A percentile compares a stretch with the other conserved stretches of the same genome.
Evolutionary conservation across 2,888 invertebrate species (phyloP).

Genomic region (Phortica okadai): DNA sequence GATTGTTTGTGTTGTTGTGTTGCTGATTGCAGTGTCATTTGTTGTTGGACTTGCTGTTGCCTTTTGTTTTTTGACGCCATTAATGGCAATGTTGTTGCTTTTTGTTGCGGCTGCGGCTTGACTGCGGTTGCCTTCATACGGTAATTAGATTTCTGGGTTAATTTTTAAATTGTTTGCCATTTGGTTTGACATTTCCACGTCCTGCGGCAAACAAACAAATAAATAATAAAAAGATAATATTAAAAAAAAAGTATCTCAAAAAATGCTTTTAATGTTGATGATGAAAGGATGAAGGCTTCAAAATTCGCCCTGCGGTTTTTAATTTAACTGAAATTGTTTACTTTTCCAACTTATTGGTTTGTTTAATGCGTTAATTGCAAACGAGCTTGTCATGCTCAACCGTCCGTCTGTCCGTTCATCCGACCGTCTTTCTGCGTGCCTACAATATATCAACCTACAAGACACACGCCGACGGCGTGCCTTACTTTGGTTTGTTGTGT

Average conservation of each 20-base stretch:
- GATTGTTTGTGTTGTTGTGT: background rate
- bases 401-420: too few relatives aligned
- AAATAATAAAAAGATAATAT: background rate
- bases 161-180: slow-evolving; percentile 58
- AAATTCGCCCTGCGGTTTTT: background rate
- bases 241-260: background rate
- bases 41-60: slow-evolving; percentile 29
- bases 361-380: background rate
- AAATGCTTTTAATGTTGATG: slow-evolving; percentile 2
- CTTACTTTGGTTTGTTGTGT: too few relatives aligned
- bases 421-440: too few relatives aligned
- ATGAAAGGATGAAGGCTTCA: background rate
- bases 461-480: too few relatives aligned
- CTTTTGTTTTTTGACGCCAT: background rate
- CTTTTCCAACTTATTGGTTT: slow-evolving; percentile 11
- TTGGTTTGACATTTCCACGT: slow-evolving; percentile 32
- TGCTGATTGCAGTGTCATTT: background rate
- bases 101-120: background rate
- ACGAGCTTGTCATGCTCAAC: background rate
- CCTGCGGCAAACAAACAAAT: slow-evolving; percentile 25
- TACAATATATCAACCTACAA: too few relatives aligned
- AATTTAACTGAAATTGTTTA: slow-evolving; percentile 23
- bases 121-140: slow-evolving; percentile 45
- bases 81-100: slow-evolving; percentile 30
- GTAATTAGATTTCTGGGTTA: slow-evolving; percentile 73